phyloP scores from a whole-genome alignment of 2,888 invertebrate genomes.

The Pheosia tremula region DNA sequence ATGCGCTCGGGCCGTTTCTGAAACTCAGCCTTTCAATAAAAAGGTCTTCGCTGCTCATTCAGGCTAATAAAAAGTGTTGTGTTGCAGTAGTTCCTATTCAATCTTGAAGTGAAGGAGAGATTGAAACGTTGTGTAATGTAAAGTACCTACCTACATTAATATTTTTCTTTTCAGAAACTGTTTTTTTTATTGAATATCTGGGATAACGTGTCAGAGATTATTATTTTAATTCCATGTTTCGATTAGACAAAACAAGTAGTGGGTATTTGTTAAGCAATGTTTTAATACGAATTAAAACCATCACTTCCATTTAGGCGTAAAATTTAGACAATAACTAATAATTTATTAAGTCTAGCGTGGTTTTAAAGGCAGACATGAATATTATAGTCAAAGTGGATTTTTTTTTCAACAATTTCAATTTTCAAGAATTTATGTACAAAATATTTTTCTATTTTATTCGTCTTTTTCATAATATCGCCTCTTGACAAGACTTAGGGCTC shows the following conservation, averaged over 20 bases:
- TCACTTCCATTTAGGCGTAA: no score
- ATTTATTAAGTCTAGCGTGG: no score
- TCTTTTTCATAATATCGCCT: neutral
- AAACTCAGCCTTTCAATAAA: slow-evolving; percentile 3
- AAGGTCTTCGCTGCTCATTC: slow-evolving; percentile 1
- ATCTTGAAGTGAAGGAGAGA: neutral
- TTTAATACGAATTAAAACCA: no score
- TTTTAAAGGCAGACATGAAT: no score
- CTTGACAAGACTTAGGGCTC: neutral
- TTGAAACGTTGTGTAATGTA: neutral
- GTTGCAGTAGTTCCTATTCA: neutral
- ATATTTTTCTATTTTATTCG: neutral
- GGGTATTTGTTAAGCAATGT: no score
- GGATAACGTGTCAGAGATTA: no score
- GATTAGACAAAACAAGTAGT: no score
- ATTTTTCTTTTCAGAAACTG: no score
- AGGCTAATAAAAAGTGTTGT: neutral
- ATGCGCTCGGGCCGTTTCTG: neutral
- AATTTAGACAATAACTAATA: no score
- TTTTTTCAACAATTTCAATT: neutral
- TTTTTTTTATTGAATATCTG: no score
- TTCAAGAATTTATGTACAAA: neutral
- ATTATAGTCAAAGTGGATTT: neutral
- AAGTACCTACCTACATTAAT: no score
- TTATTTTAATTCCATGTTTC: no score